Percentiles rank a stretch among this genome's conserved stretches.
These are phyloP conservation scores for Luperina testacea DNA, from an alignment of 2,888 invertebrate species.

Conservation along the genomic window DNA sequence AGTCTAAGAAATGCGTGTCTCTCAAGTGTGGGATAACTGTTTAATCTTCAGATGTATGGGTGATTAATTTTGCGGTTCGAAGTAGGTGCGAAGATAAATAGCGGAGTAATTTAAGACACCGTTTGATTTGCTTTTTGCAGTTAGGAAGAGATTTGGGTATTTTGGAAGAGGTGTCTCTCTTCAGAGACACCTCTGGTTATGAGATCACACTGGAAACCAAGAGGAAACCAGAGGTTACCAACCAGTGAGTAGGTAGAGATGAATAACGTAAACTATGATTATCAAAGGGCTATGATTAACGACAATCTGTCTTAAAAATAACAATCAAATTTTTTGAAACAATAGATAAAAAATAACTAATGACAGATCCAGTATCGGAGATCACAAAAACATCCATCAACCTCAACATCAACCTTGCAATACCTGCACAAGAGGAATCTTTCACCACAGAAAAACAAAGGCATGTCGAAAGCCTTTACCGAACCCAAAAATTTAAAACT, in stretches of 20 bases:
- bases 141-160: constrained; percentile 8
- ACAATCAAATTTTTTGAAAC: neutral
- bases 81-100: constrained; percentile 50
- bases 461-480: constrained; percentile 43
- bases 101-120: constrained; percentile 42
- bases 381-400: constrained; percentile 14
- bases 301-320: neutral
- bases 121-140: constrained; percentile 31
- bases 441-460: constrained; percentile 46
- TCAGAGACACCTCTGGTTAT: neutral
- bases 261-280: neutral
- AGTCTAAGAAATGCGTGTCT: constrained; percentile 51
- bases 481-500: constrained; percentile 38
- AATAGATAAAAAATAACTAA: constrained; percentile 5
- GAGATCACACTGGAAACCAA: neutral
- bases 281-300: neutral
- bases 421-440: constrained; percentile 12
- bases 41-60: constrained; percentile 30
- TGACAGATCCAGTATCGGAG: constrained; percentile 9
- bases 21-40: constrained; percentile 49
- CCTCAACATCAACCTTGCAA: constrained; percentile 27
- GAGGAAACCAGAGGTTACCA: neutral
- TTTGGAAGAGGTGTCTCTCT: neutral
- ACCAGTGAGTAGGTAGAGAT: neutral
- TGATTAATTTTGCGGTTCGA: constrained; percentile 44